phyloP scores from a whole-genome alignment of 2,113 vertebrate species.

The Otocyon megalotis region DNA sequence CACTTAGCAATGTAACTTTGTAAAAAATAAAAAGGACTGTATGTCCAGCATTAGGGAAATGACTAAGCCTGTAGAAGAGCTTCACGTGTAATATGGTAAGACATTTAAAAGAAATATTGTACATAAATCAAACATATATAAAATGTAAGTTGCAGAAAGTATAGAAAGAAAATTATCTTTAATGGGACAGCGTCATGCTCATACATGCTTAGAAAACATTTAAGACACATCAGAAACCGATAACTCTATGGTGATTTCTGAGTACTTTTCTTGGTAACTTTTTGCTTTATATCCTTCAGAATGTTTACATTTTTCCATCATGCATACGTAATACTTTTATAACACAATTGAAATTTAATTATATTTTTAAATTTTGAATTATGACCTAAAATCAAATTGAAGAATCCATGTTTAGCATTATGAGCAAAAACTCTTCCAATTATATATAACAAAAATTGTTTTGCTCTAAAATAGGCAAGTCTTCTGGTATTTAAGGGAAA shows the following conservation, averaged over 20 bases:
- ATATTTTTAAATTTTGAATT: conserved; percentile 12
- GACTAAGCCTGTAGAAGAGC: not conserved
- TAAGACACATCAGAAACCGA: not conserved
- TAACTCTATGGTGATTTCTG: not conserved
- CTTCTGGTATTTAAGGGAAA: not conserved
- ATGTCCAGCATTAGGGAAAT: not conserved
- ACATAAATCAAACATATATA: not conserved
- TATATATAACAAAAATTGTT: not conserved
- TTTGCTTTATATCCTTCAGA: not conserved
- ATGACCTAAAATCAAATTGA: not conserved
- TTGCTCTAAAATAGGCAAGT: not conserved
- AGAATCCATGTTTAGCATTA: not conserved
- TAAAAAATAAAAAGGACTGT: not conserved
- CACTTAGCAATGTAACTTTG: not conserved
- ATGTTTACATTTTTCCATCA: not conserved
- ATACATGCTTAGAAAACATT: not conserved
- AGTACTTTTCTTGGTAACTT: conserved; percentile 2
- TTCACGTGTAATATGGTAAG: not conserved
- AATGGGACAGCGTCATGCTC: not conserved
- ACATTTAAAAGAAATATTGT: not conserved
- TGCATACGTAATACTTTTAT: not conserved
- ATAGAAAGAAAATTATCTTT: not conserved
- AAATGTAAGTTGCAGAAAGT: not conserved
- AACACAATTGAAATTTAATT: not conserved
- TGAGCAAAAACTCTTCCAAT: not conserved